Evolutionary conservation across 2,797 vertebrate species (phyloP).

Genomic region (Triplophysa bombifrons): DNA sequence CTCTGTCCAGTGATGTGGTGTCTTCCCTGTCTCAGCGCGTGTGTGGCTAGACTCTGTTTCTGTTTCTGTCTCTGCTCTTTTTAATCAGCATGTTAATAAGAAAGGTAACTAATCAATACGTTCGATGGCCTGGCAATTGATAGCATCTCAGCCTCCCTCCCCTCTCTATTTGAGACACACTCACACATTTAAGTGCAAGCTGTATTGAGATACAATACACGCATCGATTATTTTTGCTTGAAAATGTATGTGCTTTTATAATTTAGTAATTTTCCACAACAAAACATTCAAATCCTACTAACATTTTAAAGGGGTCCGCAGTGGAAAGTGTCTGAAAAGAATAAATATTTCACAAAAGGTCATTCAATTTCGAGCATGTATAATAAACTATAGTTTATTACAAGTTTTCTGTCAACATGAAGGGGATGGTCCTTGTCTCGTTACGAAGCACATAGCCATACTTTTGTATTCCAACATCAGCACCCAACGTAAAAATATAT

Average conservation of each 20-base stretch:
- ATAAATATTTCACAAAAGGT: background rate
- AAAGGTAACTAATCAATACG: conserved; percentile 81
- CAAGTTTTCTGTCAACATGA: background rate
- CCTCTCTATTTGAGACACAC: conserved; percentile 60
- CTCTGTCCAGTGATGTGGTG: conserved; percentile 67
- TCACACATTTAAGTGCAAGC: conserved; percentile 46
- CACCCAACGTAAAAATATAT: conserved; percentile 15
- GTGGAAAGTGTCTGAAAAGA: background rate
- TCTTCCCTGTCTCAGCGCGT: conserved; percentile 65
- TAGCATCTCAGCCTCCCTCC: conserved; percentile 80
- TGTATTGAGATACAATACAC: conserved; percentile 52
- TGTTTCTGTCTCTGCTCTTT: conserved; percentile 72
- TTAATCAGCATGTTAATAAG: conserved; percentile 84
- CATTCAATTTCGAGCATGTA: background rate
- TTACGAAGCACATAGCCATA: background rate
- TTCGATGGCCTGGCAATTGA: conserved; percentile 80
- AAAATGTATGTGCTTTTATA: background rate
- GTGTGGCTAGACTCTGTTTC: conserved; percentile 63
- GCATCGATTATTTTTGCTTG: conserved; percentile 30
- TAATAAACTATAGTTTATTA: background rate
- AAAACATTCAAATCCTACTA: background rate
- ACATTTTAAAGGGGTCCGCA: background rate
- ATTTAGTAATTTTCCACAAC: background rate
- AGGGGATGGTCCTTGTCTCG: background rate
- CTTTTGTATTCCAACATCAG: conserved; percentile 2